phyloP scores from a whole-genome alignment of 2,113 vertebrate genomes.

The Prochilodus magdalenae region DNA sequence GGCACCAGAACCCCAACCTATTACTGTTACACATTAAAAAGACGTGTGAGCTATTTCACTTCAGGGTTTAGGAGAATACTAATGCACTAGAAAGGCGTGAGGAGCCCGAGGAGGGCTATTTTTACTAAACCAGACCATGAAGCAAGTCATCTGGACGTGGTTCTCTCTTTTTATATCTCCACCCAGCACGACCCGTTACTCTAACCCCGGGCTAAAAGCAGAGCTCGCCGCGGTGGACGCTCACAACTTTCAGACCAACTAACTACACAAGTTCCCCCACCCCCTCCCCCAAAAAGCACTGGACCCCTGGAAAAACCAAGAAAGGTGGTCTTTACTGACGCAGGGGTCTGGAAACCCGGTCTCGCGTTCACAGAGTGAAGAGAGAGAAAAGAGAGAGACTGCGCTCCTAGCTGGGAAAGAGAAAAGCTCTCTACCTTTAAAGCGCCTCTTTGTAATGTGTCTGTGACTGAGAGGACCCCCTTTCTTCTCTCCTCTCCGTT shows the following conservation, averaged over 20 bases:
- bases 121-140: conserved; percentile 8
- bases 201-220: neutral
- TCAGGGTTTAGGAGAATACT: neutral
- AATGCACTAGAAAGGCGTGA: neutral
- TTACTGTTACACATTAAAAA: no score
- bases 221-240: neutral
- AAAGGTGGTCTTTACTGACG: no score
- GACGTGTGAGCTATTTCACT: no score
- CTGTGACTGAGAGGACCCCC: neutral
- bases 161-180: conserved; percentile 31
- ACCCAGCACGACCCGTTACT: neutral
- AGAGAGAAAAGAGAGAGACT: neutral
- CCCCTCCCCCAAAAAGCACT: no score
- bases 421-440: conserved; percentile 32
- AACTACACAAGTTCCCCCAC: neutral
- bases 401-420: neutral
- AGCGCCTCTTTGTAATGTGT: conserved; percentile 9
- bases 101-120: neutral
- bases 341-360: no score
- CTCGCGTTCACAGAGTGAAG: neutral
- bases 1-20: no score
- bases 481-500: neutral
- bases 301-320: no score
- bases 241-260: neutral
- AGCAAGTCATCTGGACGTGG: neutral